Conservation (phyloP, 2,888 invertebrate genomes). For the Electrophaes corylata region DNA sequence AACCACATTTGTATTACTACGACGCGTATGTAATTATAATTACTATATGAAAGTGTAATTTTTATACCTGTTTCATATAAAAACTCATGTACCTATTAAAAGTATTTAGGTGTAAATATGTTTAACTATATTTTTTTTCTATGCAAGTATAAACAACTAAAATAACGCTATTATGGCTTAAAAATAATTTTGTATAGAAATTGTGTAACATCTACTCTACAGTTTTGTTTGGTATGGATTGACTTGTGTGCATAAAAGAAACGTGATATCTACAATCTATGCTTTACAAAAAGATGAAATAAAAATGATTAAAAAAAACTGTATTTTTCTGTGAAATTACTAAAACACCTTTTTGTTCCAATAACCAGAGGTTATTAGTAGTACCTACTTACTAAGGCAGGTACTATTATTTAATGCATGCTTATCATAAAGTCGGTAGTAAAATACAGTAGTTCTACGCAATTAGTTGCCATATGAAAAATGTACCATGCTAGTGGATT, state of each 20-base stretch:
- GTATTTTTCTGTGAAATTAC: conserved; percentile 2
- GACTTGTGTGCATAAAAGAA: conserved; percentile 82
- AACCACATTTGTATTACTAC: conserved; percentile 79
- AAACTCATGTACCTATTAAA: conserved; percentile 82
- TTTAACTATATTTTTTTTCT: conserved; percentile 77
- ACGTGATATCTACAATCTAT: conserved; percentile 84
- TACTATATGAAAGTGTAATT: conserved; percentile 78
- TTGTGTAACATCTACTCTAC: conserved; percentile 67
- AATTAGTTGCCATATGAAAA: too few relatives aligned
- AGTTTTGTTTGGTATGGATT: conserved; percentile 75
- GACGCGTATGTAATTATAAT: conserved; percentile 66
- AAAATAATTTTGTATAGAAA: conserved; percentile 79
- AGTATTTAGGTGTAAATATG: conserved; percentile 79
- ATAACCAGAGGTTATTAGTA: too few relatives aligned
- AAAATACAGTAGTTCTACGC: too few relatives aligned
- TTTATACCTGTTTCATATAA: conserved; percentile 84
- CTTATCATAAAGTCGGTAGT: too few relatives aligned
- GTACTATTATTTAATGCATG: too few relatives aligned
- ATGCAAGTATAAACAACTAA: conserved; percentile 67
- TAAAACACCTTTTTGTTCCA: neutral
- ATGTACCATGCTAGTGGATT: too few relatives aligned
- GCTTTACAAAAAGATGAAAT: conserved; percentile 83
- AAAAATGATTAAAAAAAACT: conserved; percentile 75
- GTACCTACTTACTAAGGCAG: too few relatives aligned
- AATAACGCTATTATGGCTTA: conserved; percentile 72